Conservation (phyloP, 1,140 invertebrate species). For the Hypsibius dujardini region DNA sequence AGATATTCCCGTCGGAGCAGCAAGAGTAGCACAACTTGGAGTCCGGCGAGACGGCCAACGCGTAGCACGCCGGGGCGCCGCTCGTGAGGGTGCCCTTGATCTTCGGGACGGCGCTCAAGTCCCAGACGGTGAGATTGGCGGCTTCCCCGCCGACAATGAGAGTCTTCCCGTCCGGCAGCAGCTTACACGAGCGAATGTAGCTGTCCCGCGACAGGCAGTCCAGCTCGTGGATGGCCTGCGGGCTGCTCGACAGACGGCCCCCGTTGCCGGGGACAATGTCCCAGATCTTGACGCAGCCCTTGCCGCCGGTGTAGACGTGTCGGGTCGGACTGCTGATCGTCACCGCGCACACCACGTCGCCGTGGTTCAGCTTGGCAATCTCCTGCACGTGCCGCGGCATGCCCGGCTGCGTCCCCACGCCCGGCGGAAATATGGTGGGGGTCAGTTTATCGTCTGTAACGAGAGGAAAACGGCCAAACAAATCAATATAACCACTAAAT, state of each 20-base stretch:
- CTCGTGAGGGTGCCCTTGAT: slow-evolving; percentile 76
- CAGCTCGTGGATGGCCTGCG: slow-evolving; percentile 31
- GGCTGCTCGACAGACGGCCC: slow-evolving; percentile 38
- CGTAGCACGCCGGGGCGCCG: slow-evolving; percentile 88
- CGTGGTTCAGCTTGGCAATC: slow-evolving; percentile 76
- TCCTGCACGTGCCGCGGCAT: slow-evolving; percentile 75
- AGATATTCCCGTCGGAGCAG: slow-evolving; percentile 84
- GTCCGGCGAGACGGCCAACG: slow-evolving; percentile 83
- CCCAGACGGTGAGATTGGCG: slow-evolving; percentile 86
- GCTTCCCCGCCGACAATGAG: slow-evolving; percentile 92
- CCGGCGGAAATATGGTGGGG: slow-evolving; percentile 84
- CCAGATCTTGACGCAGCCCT: slow-evolving; percentile 85
- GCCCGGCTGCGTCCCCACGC: slow-evolving; percentile 72
- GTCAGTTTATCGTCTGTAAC: slow-evolving; percentile 64
- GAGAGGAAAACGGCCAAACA: slow-evolving; percentile 34
- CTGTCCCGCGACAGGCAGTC: slow-evolving; percentile 57
- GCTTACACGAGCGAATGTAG: slow-evolving; percentile 88
- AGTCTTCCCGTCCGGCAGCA: slow-evolving; percentile 83
- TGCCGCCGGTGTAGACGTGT: slow-evolving; percentile 95
- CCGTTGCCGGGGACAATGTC: slow-evolving; percentile 56
- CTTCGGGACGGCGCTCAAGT: slow-evolving; percentile 58
- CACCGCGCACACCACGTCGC: slow-evolving; percentile 80
- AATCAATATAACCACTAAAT: not conserved
- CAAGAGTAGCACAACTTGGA: slow-evolving; percentile 91
- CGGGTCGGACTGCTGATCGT: slow-evolving; percentile 67